Evolutionary conservation across 2,888 invertebrate genomes (phyloP).

Genomic region (Autographa pulchrina): DNA sequence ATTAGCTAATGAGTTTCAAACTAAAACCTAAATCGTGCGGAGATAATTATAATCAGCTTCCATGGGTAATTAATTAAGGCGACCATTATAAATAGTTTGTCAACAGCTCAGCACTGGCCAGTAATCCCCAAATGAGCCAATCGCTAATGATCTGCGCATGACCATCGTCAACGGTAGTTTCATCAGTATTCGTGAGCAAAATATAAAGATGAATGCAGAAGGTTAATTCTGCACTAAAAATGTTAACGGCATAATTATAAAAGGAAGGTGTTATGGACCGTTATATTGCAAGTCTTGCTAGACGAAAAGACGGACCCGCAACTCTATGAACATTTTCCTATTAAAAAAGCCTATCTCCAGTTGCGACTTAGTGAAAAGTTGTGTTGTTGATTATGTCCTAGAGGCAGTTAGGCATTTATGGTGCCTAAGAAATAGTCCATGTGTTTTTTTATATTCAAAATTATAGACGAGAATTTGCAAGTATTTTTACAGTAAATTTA

Average conservation of each 20-base stretch:
- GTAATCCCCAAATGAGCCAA: constrained; percentile 43
- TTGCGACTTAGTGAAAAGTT: no score
- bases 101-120: constrained; percentile 40
- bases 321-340: no score
- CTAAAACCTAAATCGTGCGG: neutral
- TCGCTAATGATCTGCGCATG: constrained; percentile 45
- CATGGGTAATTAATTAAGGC: constrained; percentile 34
- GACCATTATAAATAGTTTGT: constrained; percentile 44
- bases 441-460: no score
- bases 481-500: no score
- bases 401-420: no score
- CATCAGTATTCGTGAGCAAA: constrained; percentile 27
- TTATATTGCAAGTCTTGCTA: neutral
- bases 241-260: neutral
- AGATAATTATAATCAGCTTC: constrained; percentile 12
- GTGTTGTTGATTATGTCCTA: no score
- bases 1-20: neutral
- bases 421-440: no score
- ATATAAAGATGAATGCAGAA: constrained; percentile 22
- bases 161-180: constrained; percentile 44
- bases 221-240: neutral
- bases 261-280: neutral
- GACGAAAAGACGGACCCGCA: no score
- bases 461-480: no score
- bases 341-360: no score